phyloP scores from a whole-genome alignment of 2,113 vertebrate genomes.

The Promerops cafer region DNA sequence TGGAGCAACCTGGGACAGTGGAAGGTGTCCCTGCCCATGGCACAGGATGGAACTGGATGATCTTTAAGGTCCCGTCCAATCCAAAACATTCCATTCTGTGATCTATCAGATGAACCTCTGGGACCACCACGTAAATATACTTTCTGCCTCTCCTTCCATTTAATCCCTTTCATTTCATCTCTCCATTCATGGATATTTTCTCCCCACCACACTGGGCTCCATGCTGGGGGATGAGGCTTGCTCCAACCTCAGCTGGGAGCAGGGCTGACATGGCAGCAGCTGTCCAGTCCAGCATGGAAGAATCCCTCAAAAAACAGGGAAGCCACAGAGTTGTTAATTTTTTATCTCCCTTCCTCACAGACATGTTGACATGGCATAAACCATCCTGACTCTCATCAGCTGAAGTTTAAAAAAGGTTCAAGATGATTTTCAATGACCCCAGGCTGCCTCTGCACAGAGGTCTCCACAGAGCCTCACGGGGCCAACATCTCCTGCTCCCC shows the following conservation, averaged over 20 bases:
- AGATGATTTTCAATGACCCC: neutral
- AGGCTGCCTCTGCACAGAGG: neutral
- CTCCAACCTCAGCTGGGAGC: neutral
- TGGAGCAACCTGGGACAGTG: neutral
- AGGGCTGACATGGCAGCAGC: neutral
- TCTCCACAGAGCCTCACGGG: neutral
- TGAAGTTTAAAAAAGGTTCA: neutral
- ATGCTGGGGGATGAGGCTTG: neutral
- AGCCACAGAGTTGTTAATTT: neutral
- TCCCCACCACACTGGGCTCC: neutral
- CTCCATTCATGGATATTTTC: fast-evolving
- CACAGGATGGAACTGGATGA: fast-evolving
- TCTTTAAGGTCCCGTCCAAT: neutral
- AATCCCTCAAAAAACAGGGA: neutral
- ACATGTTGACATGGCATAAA: neutral
- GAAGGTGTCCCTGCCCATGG: neutral
- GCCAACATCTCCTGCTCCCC: neutral
- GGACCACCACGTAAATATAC: neutral
- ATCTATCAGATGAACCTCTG: neutral
- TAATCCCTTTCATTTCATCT: neutral
- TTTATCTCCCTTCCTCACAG: neutral
- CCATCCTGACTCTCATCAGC: neutral
- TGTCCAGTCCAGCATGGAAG: neutral
- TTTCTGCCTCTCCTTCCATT: neutral
- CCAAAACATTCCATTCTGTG: neutral